Evolutionary conservation across 2,113 vertebrate genomes (phyloP), one percentile per base, ranked within the genome.

Genomic region (Martes martes): DNA sequence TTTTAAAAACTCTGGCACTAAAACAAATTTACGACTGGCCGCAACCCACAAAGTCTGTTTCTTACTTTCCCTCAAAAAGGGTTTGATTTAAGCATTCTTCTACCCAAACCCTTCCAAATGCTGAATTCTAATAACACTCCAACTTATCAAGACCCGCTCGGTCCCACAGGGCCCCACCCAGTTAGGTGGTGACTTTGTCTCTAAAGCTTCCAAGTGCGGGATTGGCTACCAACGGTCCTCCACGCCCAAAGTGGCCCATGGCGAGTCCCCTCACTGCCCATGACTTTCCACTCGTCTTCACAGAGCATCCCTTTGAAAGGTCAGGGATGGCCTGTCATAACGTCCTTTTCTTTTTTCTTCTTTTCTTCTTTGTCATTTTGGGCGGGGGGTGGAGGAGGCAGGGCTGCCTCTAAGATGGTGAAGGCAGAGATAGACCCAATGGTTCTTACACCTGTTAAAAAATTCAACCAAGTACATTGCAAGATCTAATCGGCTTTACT

Each of bases 11-110:
- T 63, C 59, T 80, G 42, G 47, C 67, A 33, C 71, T 61, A 47
- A 71, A 94, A 89, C 18, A 39, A 63, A 94, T 74, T 76, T 67
- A 69, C 1, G 81, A 10, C 82, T 73, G 61, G 31, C 85, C 90
- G 50, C 81, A 92, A 15, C 47, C 91, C 50, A 28, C 65, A 86
- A 78, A 92, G 80, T 90, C 50, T 87, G 36, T 76, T 59, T 87
- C 76, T 79, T 19, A 14, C 50, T 91, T 83, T 45, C 76, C 74
- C 78, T 81, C 55, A 28, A n/a, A 92, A 67, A 47, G 55, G 11
- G n/a, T 74, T 74, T 91, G 57, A 87, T 97, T 86, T 86, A 96
- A 79, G 78, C 4, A 36, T 42, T 28, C 36, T 74, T 80, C 92
- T 88, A 50, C n/a, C 61, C 59, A 67, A 50, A 33, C 19, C 7